Evolutionary conservation across 2,888 invertebrate genomes (phyloP).

Genomic region (Hybos culiciformis): DNA sequence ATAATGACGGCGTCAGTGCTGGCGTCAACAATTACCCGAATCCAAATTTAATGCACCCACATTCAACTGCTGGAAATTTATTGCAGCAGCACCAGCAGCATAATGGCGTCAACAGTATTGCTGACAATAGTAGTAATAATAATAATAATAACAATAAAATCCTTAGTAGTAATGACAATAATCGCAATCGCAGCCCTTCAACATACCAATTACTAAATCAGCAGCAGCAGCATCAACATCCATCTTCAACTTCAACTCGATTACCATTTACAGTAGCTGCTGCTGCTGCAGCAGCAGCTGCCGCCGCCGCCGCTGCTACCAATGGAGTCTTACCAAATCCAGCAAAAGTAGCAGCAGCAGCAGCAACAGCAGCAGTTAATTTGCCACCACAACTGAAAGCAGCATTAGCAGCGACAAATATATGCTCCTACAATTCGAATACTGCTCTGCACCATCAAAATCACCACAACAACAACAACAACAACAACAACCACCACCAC

Average conservation of each 20-base stretch:
- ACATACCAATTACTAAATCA: too few species aligned
- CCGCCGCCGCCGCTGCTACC: constrained; percentile 10
- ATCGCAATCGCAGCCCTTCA: too few species aligned
- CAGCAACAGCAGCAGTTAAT: neutral
- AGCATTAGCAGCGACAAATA: constrained; percentile 13
- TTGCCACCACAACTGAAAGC: constrained; percentile 21
- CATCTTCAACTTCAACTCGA: neutral
- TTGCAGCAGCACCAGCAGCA: constrained; percentile 17
- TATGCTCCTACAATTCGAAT: constrained; percentile 8
- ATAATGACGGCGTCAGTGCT: too few species aligned
- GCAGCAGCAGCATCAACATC: too few species aligned
- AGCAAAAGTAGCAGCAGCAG: too few species aligned
- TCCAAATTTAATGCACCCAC: too few species aligned
- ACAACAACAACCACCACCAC: constrained; percentile 18
- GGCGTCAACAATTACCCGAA: too few species aligned
- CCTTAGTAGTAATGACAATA: neutral
- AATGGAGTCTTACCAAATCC: neutral
- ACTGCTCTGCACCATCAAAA: constrained; percentile 5
- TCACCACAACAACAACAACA: constrained; percentile 12
- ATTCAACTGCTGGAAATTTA: neutral
- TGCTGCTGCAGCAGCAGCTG: constrained; percentile 20
- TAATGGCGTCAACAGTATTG: constrained; percentile 5
- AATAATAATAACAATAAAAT: neutral
- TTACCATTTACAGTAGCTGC: constrained; percentile 13
- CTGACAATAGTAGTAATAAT: neutral